Percentiles rank a stretch among this genome's conserved stretches.
These are phyloP conservation scores for Chelonoidis abingdonii DNA, from an alignment of 2,113 vertebrate species.

Conservation along the genomic window DNA sequence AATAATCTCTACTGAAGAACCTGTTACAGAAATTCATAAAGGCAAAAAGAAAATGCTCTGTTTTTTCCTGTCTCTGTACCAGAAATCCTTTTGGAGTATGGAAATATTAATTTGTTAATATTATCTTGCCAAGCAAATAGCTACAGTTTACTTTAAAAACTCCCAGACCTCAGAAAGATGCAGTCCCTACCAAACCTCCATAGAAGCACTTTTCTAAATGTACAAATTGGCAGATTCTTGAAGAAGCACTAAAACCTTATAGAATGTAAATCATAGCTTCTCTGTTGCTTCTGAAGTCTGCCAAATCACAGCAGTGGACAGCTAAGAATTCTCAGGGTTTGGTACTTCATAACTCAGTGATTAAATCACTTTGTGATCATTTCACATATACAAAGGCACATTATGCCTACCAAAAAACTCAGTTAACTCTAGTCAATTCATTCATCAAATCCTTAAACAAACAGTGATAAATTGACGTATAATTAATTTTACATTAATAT, in stretches of 20 bases:
- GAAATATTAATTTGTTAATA: neutral
- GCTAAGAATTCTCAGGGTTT: neutral
- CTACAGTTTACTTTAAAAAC: fast-evolving
- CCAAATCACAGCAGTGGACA: neutral
- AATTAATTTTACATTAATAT: neutral
- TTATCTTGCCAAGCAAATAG: neutral
- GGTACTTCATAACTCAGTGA: neutral
- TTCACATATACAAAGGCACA: neutral
- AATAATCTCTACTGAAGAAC: neutral
- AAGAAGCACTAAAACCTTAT: neutral
- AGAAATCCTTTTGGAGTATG: neutral
- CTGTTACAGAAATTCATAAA: neutral
- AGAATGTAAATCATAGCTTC: neutral
- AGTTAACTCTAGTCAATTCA: neutral
- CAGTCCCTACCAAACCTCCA: neutral
- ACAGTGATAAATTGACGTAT: fast-evolving
- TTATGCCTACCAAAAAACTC: neutral
- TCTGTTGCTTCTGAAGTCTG: neutral
- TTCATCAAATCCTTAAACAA: neutral
- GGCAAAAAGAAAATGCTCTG: neutral
- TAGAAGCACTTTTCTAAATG: neutral
- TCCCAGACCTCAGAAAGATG: neutral
- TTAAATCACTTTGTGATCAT: neutral
- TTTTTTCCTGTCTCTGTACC: neutral
- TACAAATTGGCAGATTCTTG: neutral